A percentile compares a stretch with the other conserved stretches of the same genome.
Evolutionary conservation across 2,888 invertebrate genomes (phyloP).

Genomic region (Choristoneura rosaceana): DNA sequence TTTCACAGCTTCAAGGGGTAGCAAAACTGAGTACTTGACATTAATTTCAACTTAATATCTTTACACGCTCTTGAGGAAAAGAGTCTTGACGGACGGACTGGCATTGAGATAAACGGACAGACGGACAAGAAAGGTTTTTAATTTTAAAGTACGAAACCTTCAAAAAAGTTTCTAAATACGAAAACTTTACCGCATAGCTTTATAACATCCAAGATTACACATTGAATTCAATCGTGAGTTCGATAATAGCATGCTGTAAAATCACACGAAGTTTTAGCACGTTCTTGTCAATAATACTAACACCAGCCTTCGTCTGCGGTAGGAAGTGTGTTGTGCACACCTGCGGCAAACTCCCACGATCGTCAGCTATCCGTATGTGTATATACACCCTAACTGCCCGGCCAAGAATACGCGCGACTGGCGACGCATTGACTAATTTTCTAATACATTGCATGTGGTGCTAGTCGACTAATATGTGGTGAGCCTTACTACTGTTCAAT

Average conservation of each 20-base stretch:
- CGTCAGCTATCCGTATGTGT: constrained; percentile 51
- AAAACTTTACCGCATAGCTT: not conserved
- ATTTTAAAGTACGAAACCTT: too few species aligned
- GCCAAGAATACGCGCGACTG: not conserved
- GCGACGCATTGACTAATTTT: not conserved
- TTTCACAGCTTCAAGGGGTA: too few species aligned
- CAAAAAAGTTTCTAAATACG: not conserved
- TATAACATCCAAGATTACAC: not conserved
- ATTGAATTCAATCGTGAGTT: constrained; percentile 1
- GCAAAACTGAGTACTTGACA: too few species aligned
- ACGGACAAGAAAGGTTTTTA: too few species aligned
- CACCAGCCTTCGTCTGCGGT: constrained; percentile 68
- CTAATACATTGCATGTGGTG: not conserved
- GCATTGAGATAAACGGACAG: too few species aligned
- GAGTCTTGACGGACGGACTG: too few species aligned
- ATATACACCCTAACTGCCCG: not conserved
- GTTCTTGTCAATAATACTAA: constrained; percentile 26
- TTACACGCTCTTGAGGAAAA: too few species aligned
- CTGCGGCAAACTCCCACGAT: constrained; percentile 81
- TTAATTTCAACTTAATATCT: too few species aligned
- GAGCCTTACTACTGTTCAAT: not conserved
- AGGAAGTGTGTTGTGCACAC: constrained; percentile 73
- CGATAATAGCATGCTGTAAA: constrained; percentile 12
- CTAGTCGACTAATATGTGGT: not conserved
- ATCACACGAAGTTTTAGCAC: constrained; percentile 37